These are phyloP conservation scores for Riparia riparia DNA, from an alignment of 2,113 vertebrate species.

Conservation along the genomic window DNA sequence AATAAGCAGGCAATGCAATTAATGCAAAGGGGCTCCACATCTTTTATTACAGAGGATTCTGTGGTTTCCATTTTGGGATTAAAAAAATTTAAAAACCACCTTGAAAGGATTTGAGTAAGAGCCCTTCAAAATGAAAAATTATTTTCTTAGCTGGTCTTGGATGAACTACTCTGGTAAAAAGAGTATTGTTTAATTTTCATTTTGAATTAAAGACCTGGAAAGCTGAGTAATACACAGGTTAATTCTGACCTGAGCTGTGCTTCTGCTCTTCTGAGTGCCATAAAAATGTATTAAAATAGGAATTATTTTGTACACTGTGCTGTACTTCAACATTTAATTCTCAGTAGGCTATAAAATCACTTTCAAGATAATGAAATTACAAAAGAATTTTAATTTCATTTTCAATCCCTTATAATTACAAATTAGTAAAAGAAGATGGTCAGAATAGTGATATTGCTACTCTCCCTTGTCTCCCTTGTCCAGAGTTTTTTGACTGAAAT, in stretches of 20 bases:
- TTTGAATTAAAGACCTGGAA: slow-evolving; percentile 77
- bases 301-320: slow-evolving; percentile 79
- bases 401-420: slow-evolving; percentile 70
- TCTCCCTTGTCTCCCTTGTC: neutral
- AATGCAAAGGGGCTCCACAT: neutral
- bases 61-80: slow-evolving; percentile 51
- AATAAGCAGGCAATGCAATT: slow-evolving; percentile 42
- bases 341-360: slow-evolving; percentile 75
- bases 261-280: slow-evolving; percentile 68
- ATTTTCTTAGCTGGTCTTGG: slow-evolving; percentile 64
- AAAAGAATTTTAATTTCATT: slow-evolving; percentile 79
- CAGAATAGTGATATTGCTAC: slow-evolving; percentile 33
- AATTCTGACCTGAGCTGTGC: slow-evolving; percentile 63
- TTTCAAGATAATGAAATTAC: slow-evolving; percentile 79
- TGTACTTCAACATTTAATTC: slow-evolving; percentile 70
- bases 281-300: slow-evolving; percentile 76
- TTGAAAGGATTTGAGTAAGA: slow-evolving; percentile 49
- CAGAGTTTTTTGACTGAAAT: slow-evolving; percentile 15
- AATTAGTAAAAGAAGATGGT: slow-evolving; percentile 67
- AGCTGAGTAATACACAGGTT: slow-evolving; percentile 70
- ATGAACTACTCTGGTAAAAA: slow-evolving; percentile 65
- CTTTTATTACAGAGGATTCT: slow-evolving; percentile 46
- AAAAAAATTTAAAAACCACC: slow-evolving; percentile 53
- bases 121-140: slow-evolving; percentile 71
- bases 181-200: slow-evolving; percentile 80